These are phyloP conservation scores for Grantiella picta DNA, from an alignment of 2,113 vertebrate genomes.

Conservation along the genomic window DNA sequence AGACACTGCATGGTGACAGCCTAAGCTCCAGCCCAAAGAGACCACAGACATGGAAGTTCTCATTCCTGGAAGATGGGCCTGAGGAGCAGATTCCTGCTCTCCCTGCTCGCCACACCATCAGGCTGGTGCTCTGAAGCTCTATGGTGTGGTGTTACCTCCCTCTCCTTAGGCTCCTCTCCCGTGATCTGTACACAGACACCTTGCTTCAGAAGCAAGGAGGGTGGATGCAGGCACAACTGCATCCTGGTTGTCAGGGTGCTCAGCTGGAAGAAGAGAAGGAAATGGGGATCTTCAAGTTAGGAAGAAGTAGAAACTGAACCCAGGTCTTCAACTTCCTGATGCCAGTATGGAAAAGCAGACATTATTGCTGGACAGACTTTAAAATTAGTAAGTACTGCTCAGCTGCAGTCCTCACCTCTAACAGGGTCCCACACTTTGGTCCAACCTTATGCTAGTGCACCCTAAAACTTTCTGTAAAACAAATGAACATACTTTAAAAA, in stretches of 20 bases:
- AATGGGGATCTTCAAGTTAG: neutral
- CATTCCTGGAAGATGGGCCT: neutral
- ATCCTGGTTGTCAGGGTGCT: neutral
- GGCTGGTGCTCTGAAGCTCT: neutral
- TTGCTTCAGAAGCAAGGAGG: neutral
- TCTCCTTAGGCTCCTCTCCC: neutral
- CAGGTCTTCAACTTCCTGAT: neutral
- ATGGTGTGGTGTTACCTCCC: neutral
- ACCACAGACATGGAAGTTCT: accelerated
- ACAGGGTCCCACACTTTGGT: neutral
- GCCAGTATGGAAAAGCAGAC: neutral
- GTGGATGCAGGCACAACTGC: neutral
- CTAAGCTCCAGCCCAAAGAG: neutral
- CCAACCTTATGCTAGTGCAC: neutral
- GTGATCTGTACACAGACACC: neutral
- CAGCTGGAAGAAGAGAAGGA: neutral
- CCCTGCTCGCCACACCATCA: neutral
- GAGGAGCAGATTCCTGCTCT: neutral
- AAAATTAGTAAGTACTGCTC: neutral
- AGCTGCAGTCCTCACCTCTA: neutral
- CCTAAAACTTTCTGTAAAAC: neutral
- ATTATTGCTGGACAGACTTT: neutral
- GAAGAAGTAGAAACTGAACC: neutral
- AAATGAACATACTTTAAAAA: neutral
- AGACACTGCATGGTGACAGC: neutral